A percentile compares a stretch with the other conserved stretches of the same genome.
Evolutionary conservation across 2,797 vertebrate species (phyloP).

Genomic region (Allochrocebus solatus): DNA sequence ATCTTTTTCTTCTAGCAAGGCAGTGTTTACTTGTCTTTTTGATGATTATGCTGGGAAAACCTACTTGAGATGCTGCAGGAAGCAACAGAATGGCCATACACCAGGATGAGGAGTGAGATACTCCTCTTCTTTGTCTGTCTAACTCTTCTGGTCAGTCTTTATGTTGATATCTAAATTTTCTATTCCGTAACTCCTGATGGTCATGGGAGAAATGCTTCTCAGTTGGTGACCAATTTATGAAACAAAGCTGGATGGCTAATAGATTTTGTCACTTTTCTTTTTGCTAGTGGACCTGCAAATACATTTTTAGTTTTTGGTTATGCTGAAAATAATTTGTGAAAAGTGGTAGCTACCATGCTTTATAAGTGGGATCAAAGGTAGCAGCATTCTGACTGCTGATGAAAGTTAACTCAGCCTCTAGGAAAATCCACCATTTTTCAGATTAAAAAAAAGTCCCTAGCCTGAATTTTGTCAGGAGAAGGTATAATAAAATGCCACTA

Average conservation of each 20-base stretch:
- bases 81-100: neutral
- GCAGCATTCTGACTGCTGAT: neutral
- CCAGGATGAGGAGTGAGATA: neutral
- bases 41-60: neutral
- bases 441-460: neutral
- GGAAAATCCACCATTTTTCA: slow-evolving; percentile 13
- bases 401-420: neutral
- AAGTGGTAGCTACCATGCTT: neutral
- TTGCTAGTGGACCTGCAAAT: slow-evolving; percentile 30
- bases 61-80: neutral
- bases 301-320: neutral
- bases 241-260: neutral
- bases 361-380: neutral
- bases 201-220: neutral
- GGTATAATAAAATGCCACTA: slow-evolving; percentile 18
- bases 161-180: neutral
- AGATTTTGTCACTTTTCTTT: slow-evolving; percentile 68
- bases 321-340: slow-evolving; percentile 34
- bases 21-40: neutral
- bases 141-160: neutral
- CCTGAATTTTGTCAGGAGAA: slow-evolving; percentile 41
- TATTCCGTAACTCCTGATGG: neutral
- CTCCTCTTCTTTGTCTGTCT: neutral
- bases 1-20: neutral
- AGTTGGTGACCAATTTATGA: slow-evolving; percentile 64